phyloP scores from a whole-genome alignment of 2,797 vertebrate genomes.

The Erethizon dorsatum region DNA sequence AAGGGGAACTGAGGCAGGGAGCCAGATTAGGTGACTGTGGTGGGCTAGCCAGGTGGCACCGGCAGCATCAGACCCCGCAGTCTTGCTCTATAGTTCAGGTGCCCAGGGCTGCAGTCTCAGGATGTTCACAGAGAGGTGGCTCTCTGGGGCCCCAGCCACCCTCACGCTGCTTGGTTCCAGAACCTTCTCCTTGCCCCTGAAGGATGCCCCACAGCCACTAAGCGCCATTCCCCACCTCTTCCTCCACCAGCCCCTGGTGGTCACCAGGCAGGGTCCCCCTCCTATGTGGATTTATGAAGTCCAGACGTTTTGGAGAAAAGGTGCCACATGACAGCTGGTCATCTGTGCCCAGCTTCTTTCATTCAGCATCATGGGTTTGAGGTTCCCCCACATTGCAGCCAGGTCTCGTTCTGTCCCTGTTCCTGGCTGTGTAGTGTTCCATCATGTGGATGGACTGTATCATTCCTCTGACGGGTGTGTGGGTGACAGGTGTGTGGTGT shows the following conservation, averaged over 20 bases:
- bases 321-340: rapidly evolving
- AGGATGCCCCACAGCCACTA: not conserved
- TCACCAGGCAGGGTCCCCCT: not conserved
- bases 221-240: not conserved
- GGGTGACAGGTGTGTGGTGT: not conserved
- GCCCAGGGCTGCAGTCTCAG: not conserved
- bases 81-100: too few species aligned
- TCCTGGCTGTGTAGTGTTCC: not conserved
- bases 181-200: not conserved
- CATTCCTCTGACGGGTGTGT: not conserved
- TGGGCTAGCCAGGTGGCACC: not conserved
- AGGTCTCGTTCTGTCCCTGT: not conserved
- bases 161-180: not conserved
- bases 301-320: too few species aligned
- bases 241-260: not conserved
- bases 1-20: not conserved
- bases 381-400: too few species aligned
- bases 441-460: rapidly evolving
- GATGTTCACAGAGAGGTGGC: not conserved
- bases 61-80: not conserved
- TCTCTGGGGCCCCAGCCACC: not conserved
- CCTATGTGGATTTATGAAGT: not conserved
- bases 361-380: not conserved
- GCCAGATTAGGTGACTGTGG: not conserved
- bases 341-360: not conserved